phyloP scores from a whole-genome alignment of 2,888 invertebrate genomes.

The Toxonevra muliebris region DNA sequence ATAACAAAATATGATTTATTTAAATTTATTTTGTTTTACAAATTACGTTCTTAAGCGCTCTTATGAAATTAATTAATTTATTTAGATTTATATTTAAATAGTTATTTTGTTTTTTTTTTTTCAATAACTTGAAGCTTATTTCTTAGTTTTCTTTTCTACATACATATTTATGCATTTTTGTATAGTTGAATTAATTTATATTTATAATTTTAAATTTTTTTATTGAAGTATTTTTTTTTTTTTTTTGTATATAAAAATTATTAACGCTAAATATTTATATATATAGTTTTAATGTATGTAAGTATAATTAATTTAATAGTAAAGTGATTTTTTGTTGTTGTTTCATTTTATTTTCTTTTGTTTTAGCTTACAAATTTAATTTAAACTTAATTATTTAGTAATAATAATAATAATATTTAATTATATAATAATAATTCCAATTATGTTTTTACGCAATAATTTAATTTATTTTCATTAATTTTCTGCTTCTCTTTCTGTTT shows the following conservation, averaged over 20 bases:
- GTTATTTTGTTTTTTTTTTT: too few species aligned
- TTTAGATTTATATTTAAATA: too few species aligned
- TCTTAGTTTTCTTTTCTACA: conserved; percentile 22
- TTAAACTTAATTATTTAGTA: background rate
- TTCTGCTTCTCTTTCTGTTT: conserved; percentile 31
- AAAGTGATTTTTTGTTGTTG: conserved; percentile 23
- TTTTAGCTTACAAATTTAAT: too few species aligned
- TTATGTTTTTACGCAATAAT: conserved; percentile 55
- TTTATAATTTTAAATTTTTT: conserved; percentile 1
- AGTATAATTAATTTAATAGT: conserved; percentile 15
- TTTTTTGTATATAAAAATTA: conserved; percentile 25
- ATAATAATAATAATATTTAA: background rate
- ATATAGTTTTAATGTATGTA: conserved; percentile 31
- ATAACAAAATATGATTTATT: conserved; percentile 21
- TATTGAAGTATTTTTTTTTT: conserved; percentile 17
- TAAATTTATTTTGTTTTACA: conserved; percentile 13
- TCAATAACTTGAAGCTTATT: conserved; percentile 2
- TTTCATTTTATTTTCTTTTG: background rate
- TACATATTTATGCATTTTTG: conserved; percentile 14
- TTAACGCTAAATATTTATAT: conserved; percentile 33
- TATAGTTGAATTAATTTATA: conserved; percentile 9
- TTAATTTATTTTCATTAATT: conserved; percentile 44
- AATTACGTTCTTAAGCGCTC: too few species aligned
- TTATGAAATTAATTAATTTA: too few species aligned
- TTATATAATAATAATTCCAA: conserved; percentile 52